phyloP scores from a whole-genome alignment of 2,797 vertebrate species.

The Typhlichthys subterraneus region DNA sequence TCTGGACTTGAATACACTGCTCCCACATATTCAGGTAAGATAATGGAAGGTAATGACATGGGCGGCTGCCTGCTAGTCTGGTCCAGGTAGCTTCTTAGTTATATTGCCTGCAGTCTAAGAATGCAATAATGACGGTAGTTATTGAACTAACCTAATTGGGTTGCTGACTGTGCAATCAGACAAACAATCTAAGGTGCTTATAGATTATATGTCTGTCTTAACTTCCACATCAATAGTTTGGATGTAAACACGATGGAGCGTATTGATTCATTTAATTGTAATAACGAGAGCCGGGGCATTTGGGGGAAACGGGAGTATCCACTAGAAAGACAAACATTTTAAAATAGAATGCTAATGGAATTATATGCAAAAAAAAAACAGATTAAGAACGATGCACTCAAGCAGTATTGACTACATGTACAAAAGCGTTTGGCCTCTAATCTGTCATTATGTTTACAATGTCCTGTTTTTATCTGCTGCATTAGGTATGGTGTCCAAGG shows the following conservation, averaged over 20 bases:
- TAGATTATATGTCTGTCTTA: neutral
- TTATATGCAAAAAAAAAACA: constrained; percentile 17
- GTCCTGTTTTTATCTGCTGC: constrained; percentile 26
- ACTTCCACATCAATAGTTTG: constrained; percentile 21
- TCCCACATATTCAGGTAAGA: constrained; percentile 37
- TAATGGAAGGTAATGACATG: constrained; percentile 42
- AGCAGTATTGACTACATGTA: constrained; percentile 17
- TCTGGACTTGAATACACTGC: constrained; percentile 62
- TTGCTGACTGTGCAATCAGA: constrained; percentile 7
- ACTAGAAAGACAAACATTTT: constrained; percentile 14
- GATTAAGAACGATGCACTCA: constrained; percentile 32
- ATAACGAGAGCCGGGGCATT: constrained; percentile 17
- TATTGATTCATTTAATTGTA: constrained; percentile 29
- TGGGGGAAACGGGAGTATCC: constrained; percentile 13
- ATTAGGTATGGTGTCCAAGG: constrained; percentile 22
- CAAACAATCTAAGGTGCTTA: neutral
- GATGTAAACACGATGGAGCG: constrained; percentile 8
- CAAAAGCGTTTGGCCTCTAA: constrained; percentile 12
- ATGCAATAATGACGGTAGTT: constrained; percentile 1
- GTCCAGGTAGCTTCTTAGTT: constrained; percentile 21
- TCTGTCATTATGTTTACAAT: constrained; percentile 38
- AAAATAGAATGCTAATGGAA: constrained; percentile 13
- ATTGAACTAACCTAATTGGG: neutral
- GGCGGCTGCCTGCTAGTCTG: constrained; percentile 13
- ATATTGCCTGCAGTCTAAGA: neutral